Evolutionary conservation across 2,888 invertebrate species (phyloP), one percentile per base, ranked within the genome.

Genomic region (Caradrina clavipalpis): DNA sequence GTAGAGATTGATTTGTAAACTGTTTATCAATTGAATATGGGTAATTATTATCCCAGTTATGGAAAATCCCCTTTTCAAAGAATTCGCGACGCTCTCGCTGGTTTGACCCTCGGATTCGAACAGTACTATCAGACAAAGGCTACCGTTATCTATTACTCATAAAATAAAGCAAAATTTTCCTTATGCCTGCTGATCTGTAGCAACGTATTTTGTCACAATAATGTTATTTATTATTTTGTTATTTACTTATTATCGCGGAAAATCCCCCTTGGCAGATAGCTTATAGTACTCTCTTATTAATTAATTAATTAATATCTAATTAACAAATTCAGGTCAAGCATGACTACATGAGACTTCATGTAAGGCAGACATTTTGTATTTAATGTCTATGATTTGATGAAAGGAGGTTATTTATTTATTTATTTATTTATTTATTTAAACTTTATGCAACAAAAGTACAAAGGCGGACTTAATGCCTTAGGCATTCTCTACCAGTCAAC

Each of bases 171-270:
- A 65, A 66, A 56, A 66, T 75, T 78, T 78, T 78, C 79, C 75
- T 62, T n/a, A 45, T 51, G 31, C 35, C 17, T 22, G 2, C 17
- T 45, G 45, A 45, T 60, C 42, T 10, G 39, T 15, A 15, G 22
- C 47, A 35, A 0, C 45, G 22, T 66, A 51, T 66, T 74, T 70
- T 54, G 70, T 47, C 31, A 55, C 54, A 73, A 47, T 73, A 57
- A 35, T 17, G 39, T 66, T 78, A 66, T 75, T 78, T 78, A 78
- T 78, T 75, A 66, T 66, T 66, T 60, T 78, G 75, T 70, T 74
- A 47, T 57, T 64, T 31, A 11, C 45, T 45, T 4, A 7, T 59
- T 63, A 63, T 61, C 26, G 42, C 47, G 77, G 77, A 78, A 78
- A 78, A 63, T 78, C 50, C 70, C 75, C 59, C 56, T 60, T 11